Evolutionary conservation across 2,797 vertebrate genomes (phyloP), one percentile per base, ranked within the genome.

Genomic region (Pangasius djambal): DNA sequence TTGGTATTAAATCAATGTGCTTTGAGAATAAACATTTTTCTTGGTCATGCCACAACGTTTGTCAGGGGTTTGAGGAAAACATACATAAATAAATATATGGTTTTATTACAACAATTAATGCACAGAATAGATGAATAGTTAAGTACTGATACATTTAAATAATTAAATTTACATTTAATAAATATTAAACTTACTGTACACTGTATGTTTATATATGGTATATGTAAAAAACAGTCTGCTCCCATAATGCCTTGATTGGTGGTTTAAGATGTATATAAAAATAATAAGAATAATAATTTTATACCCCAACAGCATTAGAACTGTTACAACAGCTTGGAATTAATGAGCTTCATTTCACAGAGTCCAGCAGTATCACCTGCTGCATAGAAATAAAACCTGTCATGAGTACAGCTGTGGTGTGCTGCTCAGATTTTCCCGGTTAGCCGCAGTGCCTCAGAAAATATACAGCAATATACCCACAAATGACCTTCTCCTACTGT

Each of bases 301-400:
- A 12, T 6, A 25, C 15, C 57, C 37, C 37, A 65, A 67, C 16
- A 48, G 61, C 8, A 67, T 84, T 84, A 50, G 22, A 48, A 65
- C 40, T 48, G 82, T 82, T 67, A 65, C 37, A 67, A 67, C 82
- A 83, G 81, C 81, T 83, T 83, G 81, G 34, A 63, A 83, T 83
- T 83, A 83, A 83, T 83, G 37, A 44, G 59, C 81, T 40, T 48
- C 59, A 83, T 83, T 83, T 83, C 61, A 40, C 59, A 63, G 22
- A 83, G 82, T 83, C 40, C 82, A 65, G 61, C 59, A 48, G 59
- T 83, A 83, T 78, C 72, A 79, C 59, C 74, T 63, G 59, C 59
- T 74, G 67, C 79, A 88, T 55, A 72, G n/a, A 83, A 61, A 65
- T 63, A 83, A 59, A 70, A 87, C 16, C 40, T 87, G 72, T 78